phyloP scores from a whole-genome alignment of 2,797 vertebrate genomes.

The Gymnocypris eckloni region DNA sequence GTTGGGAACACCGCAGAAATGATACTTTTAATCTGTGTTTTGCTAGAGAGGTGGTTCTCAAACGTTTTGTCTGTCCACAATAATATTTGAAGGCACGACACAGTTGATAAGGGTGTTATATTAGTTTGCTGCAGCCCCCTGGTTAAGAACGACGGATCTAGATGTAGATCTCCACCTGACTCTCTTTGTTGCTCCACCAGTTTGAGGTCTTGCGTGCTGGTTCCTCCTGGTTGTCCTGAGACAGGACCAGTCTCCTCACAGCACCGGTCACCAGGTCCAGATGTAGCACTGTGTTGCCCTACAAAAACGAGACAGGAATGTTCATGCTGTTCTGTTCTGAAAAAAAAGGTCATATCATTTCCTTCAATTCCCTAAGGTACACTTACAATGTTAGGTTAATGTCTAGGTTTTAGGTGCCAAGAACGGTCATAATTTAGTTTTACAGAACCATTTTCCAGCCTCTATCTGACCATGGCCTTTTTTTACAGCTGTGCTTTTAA shows the following conservation, averaged over 20 bases:
- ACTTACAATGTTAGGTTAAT: not conserved
- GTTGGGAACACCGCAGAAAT: not conserved
- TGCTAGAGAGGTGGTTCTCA: not conserved
- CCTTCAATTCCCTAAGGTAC: not conserved
- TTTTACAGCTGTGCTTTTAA: not conserved
- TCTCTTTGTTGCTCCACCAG: slow-evolving; percentile 87
- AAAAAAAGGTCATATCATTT: slow-evolving; percentile 32
- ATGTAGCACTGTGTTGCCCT: slow-evolving; percentile 91
- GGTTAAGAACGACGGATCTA: not conserved
- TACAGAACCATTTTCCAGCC: not conserved
- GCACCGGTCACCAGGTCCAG: slow-evolving; percentile 83
- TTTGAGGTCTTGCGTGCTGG: slow-evolving; percentile 72
- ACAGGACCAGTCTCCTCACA: slow-evolving; percentile 82
- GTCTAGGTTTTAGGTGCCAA: not conserved
- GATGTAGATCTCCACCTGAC: slow-evolving; percentile 74
- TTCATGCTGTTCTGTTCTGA: not conserved
- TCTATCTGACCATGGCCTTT: slow-evolving; percentile 1
- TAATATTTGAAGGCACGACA: not conserved
- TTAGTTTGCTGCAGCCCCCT: not conserved
- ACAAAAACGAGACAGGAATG: slow-evolving; percentile 45
- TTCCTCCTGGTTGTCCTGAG: slow-evolving; percentile 74
- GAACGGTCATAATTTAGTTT: not conserved
- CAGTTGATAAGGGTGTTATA: not conserved
- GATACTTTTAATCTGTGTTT: not conserved
- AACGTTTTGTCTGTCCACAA: not conserved